Conservation (phyloP, 2,888 invertebrate species). For the Venusia cambrica region DNA sequence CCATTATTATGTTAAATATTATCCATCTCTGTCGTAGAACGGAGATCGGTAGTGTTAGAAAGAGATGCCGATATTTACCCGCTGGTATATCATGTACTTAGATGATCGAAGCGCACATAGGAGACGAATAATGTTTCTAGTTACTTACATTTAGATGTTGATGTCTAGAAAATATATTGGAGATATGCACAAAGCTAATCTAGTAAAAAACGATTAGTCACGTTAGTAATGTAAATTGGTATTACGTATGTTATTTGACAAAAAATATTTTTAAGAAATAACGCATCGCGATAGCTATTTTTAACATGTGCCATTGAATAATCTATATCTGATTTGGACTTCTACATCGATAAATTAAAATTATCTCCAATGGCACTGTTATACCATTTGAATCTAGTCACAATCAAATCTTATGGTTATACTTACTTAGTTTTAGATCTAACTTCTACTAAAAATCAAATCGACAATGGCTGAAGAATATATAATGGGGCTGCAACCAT, state of each 20-base stretch:
- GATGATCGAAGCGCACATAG: slow-evolving; percentile 24
- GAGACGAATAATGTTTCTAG: slow-evolving; percentile 26
- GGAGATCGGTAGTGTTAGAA: slow-evolving; percentile 18
- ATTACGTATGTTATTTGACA: no score
- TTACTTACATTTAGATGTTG: slow-evolving; percentile 20
- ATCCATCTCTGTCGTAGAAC: slow-evolving; percentile 18
- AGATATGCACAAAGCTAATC: slow-evolving; percentile 5
- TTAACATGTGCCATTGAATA: no score
- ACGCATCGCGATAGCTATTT: slow-evolving; percentile 6
- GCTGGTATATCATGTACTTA: slow-evolving; percentile 19
- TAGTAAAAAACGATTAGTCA: slow-evolving; percentile 9
- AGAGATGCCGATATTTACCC: slow-evolving; percentile 20
- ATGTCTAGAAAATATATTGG: slow-evolving; percentile 7
- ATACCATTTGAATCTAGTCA: slow-evolving; percentile 20
- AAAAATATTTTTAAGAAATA: slow-evolving; percentile 6
- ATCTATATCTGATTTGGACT: no score
- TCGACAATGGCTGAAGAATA: no score
- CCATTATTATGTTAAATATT: slow-evolving; percentile 14
- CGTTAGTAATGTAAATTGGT: slow-evolving; percentile 1
- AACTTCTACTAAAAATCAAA: slow-evolving; percentile 3
- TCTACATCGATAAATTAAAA: no score
- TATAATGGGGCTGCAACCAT: slow-evolving; percentile 3
- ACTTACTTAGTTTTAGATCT: slow-evolving; percentile 11
- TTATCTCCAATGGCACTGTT: no score
- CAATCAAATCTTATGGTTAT: slow-evolving; percentile 17